A percentile compares a stretch with the other conserved stretches of the same genome.
Evolutionary conservation across 1,140 invertebrate species (phyloP).

Genomic region (Drosophila carrolli): DNA sequence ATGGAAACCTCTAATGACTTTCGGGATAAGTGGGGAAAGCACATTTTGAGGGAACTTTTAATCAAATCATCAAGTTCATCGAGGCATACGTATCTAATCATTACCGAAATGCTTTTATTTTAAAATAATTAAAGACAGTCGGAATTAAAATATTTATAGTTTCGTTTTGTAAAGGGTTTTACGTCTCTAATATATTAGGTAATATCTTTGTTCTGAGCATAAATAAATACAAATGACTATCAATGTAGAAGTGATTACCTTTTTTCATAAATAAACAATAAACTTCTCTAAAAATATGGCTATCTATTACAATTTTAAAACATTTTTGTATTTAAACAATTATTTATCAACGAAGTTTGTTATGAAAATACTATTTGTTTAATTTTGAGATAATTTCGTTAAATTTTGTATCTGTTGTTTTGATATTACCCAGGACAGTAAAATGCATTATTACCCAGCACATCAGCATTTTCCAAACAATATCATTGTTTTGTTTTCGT

Average conservation of each 20-base stretch:
- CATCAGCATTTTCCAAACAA: not conserved
- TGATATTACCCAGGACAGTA: not conserved
- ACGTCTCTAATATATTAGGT: no score
- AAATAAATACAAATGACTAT: no score
- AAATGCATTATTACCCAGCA: not conserved
- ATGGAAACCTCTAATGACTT: constrained; percentile 38
- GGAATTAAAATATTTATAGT: not conserved
- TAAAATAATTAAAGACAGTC: not conserved
- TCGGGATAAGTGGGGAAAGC: constrained; percentile 32
- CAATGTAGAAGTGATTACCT: no score
- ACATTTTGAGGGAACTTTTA: constrained; percentile 30
- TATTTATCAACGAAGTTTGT: no score
- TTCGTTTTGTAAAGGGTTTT: not conserved
- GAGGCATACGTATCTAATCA: constrained; percentile 17
- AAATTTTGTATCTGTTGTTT: no score
- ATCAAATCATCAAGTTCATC: constrained; percentile 45
- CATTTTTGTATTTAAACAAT: no score
- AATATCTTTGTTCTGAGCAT: no score
- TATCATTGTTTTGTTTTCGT: constrained; percentile 17
- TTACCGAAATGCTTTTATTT: constrained; percentile 1
- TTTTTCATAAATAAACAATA: no score
- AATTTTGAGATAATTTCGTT: no score
- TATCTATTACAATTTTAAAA: no score
- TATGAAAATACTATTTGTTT: no score
- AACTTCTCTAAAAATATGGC: no score